A percentile compares a stretch with the other conserved stretches of the same genome.
Conservation (phyloP, 64 coral and sea anemone genomes). For the Montipora foliosa region DNA sequence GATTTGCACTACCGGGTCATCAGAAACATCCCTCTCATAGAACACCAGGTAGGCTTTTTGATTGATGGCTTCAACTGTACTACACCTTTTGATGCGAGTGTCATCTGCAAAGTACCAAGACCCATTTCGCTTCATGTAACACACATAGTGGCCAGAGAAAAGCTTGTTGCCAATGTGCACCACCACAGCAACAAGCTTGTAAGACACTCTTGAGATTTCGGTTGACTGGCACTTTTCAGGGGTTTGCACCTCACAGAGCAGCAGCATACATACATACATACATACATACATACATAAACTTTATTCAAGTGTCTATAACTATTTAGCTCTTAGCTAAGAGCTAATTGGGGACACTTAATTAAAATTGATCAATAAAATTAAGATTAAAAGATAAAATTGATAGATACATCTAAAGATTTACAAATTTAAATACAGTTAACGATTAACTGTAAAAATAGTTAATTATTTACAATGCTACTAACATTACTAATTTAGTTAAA, state of each 20-base stretch:
- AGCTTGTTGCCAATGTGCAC: constrained; percentile 37
- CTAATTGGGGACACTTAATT: too few relatives aligned
- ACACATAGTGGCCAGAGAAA: constrained; percentile 60
- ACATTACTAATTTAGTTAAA: too few relatives aligned
- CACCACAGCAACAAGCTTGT: constrained; percentile 69
- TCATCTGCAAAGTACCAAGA: constrained; percentile 69
- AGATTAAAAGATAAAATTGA: too few relatives aligned
- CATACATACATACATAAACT: too few relatives aligned
- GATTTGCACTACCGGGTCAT: constrained; percentile 26
- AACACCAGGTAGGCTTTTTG: constrained; percentile 66
- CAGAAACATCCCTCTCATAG: constrained; percentile 60
- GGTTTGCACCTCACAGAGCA: neutral
- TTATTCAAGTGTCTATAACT: too few relatives aligned
- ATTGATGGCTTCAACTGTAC: constrained; percentile 33
- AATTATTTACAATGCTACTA: too few relatives aligned
- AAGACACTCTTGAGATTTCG: neutral
- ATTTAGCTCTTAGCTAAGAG: too few relatives aligned
- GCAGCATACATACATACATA: too few relatives aligned
- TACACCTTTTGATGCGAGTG: constrained; percentile 13
- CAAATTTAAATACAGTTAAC: too few relatives aligned
- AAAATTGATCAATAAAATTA: too few relatives aligned
- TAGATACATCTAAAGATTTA: too few relatives aligned
- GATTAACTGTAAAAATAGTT: too few relatives aligned
- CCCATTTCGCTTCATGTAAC: constrained; percentile 49
- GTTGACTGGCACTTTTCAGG: constrained; percentile 21